These are phyloP conservation scores for Macrocentrus cingulum DNA, from an alignment of 1,140 invertebrate species.

Conservation along the genomic window DNA sequence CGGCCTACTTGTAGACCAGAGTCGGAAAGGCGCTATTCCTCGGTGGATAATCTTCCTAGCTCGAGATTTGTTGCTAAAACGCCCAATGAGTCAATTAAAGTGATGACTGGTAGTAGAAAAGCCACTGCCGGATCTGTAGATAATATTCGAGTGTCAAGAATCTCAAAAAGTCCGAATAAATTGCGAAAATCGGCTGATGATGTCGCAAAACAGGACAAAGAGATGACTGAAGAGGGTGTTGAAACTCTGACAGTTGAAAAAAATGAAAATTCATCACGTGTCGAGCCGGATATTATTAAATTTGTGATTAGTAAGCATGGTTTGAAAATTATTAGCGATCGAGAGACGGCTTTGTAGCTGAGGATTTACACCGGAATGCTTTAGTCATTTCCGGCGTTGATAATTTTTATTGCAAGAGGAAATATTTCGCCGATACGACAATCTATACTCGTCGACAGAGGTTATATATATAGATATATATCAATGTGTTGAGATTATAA, in stretches of 20 bases:
- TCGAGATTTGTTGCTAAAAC: constrained; percentile 29
- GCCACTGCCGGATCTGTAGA: constrained; percentile 50
- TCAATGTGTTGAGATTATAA: no score
- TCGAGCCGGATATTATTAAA: constrained; percentile 66
- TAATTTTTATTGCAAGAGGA: no score
- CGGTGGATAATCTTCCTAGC: constrained; percentile 51
- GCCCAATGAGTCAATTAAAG: constrained; percentile 14
- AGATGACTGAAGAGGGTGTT: constrained; percentile 8
- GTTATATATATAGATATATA: no score
- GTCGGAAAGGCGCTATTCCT: constrained; percentile 47
- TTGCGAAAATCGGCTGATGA: constrained; percentile 48
- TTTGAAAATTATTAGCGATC: constrained; percentile 74
- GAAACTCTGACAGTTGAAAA: background rate
- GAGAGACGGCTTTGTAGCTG: constrained; percentile 69
- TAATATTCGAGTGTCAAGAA: constrained; percentile 40
- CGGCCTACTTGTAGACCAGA: constrained; percentile 28
- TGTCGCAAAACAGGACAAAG: constrained; percentile 33
- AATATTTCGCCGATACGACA: no score
- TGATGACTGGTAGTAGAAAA: constrained; percentile 39
- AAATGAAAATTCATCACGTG: constrained; percentile 55
- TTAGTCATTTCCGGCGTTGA: constrained; percentile 21
- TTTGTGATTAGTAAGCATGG: constrained; percentile 73
- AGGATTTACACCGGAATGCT: constrained; percentile 33
- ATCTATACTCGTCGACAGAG: no score
- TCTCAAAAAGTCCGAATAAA: constrained; percentile 38